Base-by-base conservation (phyloP, 2,797 vertebrate genomes). In the Novumbra hubbsi region DNA sequence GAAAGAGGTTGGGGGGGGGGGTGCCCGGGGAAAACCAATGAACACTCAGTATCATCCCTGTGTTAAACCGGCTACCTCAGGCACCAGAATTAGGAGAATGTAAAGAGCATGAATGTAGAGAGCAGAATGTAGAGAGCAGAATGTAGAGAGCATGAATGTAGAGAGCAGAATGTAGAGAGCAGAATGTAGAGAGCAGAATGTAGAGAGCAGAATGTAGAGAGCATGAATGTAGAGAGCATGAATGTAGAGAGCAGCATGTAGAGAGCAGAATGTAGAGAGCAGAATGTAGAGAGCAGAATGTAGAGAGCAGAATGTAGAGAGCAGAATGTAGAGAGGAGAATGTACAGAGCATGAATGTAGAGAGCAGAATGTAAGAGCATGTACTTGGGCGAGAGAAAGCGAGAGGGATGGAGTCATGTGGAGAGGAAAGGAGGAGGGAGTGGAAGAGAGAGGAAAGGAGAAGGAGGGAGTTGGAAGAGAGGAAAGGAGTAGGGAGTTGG, bases 1-100 rank as follows among this genome's bases (percentile, higher is more conserved):
- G 41, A 45, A 6, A 34, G n/a, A 77, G 84, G 72, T 73, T 83
- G 78, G 75, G 32, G 71, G 84, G 78, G 75, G 75, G 74, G 73
- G 76, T 65, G 16, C 68, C 55, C 9, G 30, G 83, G 83, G 88
- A 90, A 89, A 89, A 85, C 75, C 82, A 86, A 89, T 79, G 67
- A 83, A 76, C 12, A 19, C 78, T 84, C 75, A 84, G 89, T 87
- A 85, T 83, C 72, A 81, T 70, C 28, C 16, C 38, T 17, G 32
- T 60, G 55, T 57, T 69, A 16, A 49, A 69, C 41, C 28, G 41
- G 21, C 48, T 68, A 0, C 41, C 15, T 9, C 34, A 62, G 34
- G 41, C 24, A 41, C 6, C 4, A 34, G 5, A 50, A 32, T 5
- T 21, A 27, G 7, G 17, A 19, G 27, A 16, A 34, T 2, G 11